Percentiles rank a stretch among this genome's conserved stretches.
These are phyloP conservation scores for Dynastes hyllus DNA, from an alignment of 2,888 invertebrate genomes.

Conservation along the genomic window DNA sequence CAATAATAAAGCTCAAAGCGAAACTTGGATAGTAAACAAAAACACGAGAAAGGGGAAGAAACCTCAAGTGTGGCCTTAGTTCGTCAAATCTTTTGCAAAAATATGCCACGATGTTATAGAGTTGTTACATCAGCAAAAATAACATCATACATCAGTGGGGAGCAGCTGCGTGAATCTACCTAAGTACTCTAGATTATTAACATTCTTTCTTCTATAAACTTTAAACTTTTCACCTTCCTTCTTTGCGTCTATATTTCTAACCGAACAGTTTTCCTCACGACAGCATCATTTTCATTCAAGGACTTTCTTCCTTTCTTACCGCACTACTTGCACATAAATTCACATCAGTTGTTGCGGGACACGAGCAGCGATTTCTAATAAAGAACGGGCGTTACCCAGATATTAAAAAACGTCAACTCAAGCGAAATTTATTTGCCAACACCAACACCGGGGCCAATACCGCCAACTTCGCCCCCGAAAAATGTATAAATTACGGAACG, in stretches of 20 bases:
- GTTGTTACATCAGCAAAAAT: no score
- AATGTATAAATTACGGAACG: slow-evolving; percentile 42
- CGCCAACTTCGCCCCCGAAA: slow-evolving; percentile 17
- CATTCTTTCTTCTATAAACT: neutral
- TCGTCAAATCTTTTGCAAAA: neutral
- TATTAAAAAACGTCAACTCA: slow-evolving; percentile 45
- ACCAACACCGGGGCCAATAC: slow-evolving; percentile 5
- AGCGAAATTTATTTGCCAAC: slow-evolving; percentile 44
- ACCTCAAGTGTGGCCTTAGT: neutral
- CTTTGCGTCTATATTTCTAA: neutral
- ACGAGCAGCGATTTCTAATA: slow-evolving; percentile 46
- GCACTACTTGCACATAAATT: slow-evolving; percentile 36
- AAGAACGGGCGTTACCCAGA: slow-evolving; percentile 41
- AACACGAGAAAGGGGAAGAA: neutral
- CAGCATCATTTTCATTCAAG: slow-evolving; percentile 28
- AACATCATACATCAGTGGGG: no score
- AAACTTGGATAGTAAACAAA: no score
- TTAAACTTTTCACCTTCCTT: neutral
- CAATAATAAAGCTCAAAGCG: no score
- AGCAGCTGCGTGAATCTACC: no score
- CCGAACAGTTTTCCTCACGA: neutral
- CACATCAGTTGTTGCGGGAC: slow-evolving; percentile 43
- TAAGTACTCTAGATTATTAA: no score
- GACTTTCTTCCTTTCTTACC: slow-evolving; percentile 16
- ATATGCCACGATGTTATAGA: neutral